Evolutionary conservation across 2,113 vertebrate species (phyloP), one percentile per base, ranked within the genome.

Genomic region (Morone chrysops): DNA sequence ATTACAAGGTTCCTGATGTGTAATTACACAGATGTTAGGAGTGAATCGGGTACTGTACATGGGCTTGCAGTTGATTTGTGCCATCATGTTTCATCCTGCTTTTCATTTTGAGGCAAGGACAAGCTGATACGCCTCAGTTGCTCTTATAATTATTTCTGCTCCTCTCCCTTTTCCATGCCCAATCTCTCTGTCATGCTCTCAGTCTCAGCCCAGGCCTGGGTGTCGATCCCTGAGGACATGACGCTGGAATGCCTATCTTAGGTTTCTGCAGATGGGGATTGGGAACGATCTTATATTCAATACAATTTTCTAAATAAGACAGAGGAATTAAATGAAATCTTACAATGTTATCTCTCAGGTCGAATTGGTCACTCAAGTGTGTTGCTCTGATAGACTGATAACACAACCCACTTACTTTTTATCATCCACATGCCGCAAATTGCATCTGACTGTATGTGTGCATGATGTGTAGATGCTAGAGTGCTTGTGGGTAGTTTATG

Each of bases 81-180:
- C 84, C 88, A 89, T 91, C 89, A 75, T 90, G 90, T 88, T 86
- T 91, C 87, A 92, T 90, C 87, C 87, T 76, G 70, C 84, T 88
- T 92, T 87, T 93, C 90, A 92, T 92, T 94, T 90, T 92, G 88
- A 83, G 90, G 87, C 89, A 81, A 89, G 89, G 90, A 89, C 89
- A 83, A 93, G 88, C 83, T 45, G 90, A 87, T 79, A 92, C 85
- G 90, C 93, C 87, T 93, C 90, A 91, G 75, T 93, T 85, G 83
- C 77, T 92, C 89, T 85, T 71, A 84, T 95, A 94, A 95, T 95
- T 94, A 95, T 94, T 93, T 94, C 90, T 89, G 90, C 90, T 90
- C 74, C 84, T 89, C 91, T 92, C 85, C 71, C 73, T 90, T 92
- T 89, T 88, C 88, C 78, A 83, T 85, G 87, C 89, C 91, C 87